These are phyloP conservation scores for Cryptocephalus moraei DNA, from an alignment of 2,888 invertebrate genomes.

Conservation along the genomic window DNA sequence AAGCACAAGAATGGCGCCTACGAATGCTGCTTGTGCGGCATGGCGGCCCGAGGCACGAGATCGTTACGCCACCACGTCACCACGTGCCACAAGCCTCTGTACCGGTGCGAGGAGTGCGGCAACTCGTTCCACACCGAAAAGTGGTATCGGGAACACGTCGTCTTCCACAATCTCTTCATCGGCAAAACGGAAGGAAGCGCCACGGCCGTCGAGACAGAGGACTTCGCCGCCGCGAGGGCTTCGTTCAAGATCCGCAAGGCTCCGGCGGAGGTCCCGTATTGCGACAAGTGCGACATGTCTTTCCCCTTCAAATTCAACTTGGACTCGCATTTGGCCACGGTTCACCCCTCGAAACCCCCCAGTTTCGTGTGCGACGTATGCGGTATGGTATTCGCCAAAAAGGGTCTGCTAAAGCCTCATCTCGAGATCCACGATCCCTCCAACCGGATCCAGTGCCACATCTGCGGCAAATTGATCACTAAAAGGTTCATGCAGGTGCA, in stretches of 20 bases:
- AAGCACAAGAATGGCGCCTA: no score
- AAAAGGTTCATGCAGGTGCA: conserved; percentile 19
- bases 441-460: conserved; percentile 30
- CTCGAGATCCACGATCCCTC: conserved; percentile 34
- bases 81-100: no score
- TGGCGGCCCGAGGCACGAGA: no score
- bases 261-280: no score
- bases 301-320: conserved; percentile 45
- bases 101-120: conserved; percentile 12
- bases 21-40: no score
- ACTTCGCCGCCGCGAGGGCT: no score
- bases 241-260: no score
- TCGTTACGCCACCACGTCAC: no score
- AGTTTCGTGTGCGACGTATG: conserved; percentile 9
- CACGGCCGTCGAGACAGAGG: no score
- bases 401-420: conserved; percentile 42
- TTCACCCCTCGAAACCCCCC: conserved; percentile 22
- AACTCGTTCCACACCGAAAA: conserved; percentile 17
- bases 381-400: conserved; percentile 36
- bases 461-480: conserved; percentile 18
- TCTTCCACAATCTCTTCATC: conserved; percentile 9
- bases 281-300: conserved; percentile 45
- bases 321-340: conserved; percentile 17
- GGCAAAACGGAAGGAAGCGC: no score
- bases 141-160: conserved; percentile 14